Evolutionary conservation across 2,113 vertebrate species (phyloP).

Genomic region (Muntiacus muntjak): DNA sequence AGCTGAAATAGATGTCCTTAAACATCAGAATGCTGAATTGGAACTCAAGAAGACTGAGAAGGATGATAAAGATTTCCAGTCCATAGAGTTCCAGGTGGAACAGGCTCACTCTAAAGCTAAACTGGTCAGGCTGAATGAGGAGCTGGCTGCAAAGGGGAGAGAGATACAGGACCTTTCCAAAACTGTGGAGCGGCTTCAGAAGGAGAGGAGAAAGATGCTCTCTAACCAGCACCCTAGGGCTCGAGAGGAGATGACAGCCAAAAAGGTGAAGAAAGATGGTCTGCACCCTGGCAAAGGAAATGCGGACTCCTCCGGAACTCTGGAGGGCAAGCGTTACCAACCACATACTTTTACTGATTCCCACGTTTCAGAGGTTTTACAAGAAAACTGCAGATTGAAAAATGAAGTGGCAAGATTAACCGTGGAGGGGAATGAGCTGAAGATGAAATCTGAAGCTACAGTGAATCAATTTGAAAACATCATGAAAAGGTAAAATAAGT

Average conservation of each 20-base stretch:
- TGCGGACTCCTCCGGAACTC: slow-evolving; percentile 61
- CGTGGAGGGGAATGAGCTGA: slow-evolving; percentile 81
- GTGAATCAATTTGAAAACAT: slow-evolving; percentile 79
- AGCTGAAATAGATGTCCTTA: slow-evolving; percentile 80
- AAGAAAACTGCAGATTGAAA: slow-evolving; percentile 87
- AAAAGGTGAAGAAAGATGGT: slow-evolving; percentile 57
- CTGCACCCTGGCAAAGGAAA: slow-evolving; percentile 47
- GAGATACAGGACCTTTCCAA: slow-evolving; percentile 89
- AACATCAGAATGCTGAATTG: slow-evolving; percentile 81
- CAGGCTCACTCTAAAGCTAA: slow-evolving; percentile 79
- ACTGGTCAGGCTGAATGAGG: slow-evolving; percentile 86
- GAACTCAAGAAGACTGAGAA: slow-evolving; percentile 68
- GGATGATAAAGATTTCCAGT: slow-evolving; percentile 71
- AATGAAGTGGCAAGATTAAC: slow-evolving; percentile 80
- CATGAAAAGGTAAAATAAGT: slow-evolving; percentile 81
- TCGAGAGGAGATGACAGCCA: slow-evolving; percentile 56
- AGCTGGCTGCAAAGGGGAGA: slow-evolving; percentile 85
- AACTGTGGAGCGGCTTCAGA: slow-evolving; percentile 91
- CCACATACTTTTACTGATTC: slow-evolving; percentile 83
- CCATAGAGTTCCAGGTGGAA: slow-evolving; percentile 78
- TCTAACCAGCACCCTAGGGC: slow-evolving; percentile 72
- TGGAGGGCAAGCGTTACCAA: slow-evolving; percentile 84
- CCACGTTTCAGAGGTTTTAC: slow-evolving; percentile 84
- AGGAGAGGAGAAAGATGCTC: slow-evolving; percentile 86
- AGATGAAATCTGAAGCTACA: slow-evolving; percentile 75